Conservation (phyloP, 2,113 vertebrate species). For the Syngnathus floridae region DNA sequence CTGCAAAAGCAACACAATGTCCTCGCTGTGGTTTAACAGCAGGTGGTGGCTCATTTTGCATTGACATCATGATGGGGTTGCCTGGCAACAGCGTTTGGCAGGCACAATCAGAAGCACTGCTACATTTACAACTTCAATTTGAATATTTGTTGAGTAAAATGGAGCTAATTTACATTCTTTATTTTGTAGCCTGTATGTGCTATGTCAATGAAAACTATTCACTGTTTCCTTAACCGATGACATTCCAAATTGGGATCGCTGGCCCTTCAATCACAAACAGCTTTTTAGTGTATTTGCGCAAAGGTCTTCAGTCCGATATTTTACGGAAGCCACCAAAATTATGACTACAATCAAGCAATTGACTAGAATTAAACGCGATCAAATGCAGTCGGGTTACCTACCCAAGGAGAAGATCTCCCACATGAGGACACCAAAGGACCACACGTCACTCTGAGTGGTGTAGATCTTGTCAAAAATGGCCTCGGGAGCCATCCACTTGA, state of each 20-base stretch:
- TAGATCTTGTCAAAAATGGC: slow-evolving; percentile 95
- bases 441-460: slow-evolving; percentile 90
- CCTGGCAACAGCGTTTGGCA: slow-evolving; percentile 33
- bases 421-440: slow-evolving; percentile 90
- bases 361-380: neutral
- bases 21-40: slow-evolving; percentile 45
- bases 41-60: slow-evolving; percentile 21
- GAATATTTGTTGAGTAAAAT: neutral
- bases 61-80: slow-evolving; percentile 48
- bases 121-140: neutral
- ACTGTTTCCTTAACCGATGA: no score
- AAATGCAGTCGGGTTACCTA: slow-evolving; percentile 57
- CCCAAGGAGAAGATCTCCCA: slow-evolving; percentile 97
- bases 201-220: no score
- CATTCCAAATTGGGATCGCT: no score
- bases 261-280: no score
- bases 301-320: neutral
- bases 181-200: neutral
- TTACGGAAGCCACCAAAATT: neutral
- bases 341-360: neutral
- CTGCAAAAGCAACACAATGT: slow-evolving; percentile 32
- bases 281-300: neutral
- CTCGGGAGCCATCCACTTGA: slow-evolving; percentile 96
- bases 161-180: neutral
- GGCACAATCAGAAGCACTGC: neutral